These are phyloP conservation scores for Tyto alba DNA, from an alignment of 2,113 vertebrate genomes.

Conservation along the genomic window DNA sequence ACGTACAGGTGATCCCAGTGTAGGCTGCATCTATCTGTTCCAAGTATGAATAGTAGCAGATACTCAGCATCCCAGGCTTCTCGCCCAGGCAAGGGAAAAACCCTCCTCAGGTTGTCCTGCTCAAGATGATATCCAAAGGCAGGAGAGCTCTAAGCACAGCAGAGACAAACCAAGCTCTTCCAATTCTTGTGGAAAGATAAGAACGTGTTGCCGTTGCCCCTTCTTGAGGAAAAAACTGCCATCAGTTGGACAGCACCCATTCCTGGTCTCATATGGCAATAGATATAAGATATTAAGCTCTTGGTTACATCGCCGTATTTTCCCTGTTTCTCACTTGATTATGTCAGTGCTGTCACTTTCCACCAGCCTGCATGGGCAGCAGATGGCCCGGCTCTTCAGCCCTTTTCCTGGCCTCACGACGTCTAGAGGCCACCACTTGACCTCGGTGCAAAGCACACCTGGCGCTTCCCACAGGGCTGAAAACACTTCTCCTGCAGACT, in stretches of 20 bases:
- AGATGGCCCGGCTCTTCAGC: background rate
- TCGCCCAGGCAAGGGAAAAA: background rate
- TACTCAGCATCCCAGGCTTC: background rate
- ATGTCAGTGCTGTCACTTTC: background rate
- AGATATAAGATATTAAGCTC: background rate
- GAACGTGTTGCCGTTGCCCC: background rate
- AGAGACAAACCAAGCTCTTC: background rate
- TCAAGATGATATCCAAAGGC: background rate
- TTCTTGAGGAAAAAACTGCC: background rate
- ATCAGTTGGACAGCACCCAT: background rate
- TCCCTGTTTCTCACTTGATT: background rate
- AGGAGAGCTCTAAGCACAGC: background rate
- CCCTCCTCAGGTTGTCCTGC: background rate
- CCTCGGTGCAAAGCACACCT: background rate
- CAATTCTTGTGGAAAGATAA: background rate
- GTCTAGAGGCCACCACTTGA: background rate
- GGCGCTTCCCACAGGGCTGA: background rate
- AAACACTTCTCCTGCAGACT: background rate
- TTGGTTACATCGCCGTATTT: background rate
- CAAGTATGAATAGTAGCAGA: background rate
- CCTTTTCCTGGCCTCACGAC: background rate
- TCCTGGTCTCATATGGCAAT: background rate
- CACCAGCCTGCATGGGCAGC: background rate
- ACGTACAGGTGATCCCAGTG: background rate
- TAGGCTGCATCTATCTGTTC: background rate